These are phyloP conservation scores for Enteromius anoplus DNA, from an alignment of 2,797 vertebrate species.

Conservation along the genomic window DNA sequence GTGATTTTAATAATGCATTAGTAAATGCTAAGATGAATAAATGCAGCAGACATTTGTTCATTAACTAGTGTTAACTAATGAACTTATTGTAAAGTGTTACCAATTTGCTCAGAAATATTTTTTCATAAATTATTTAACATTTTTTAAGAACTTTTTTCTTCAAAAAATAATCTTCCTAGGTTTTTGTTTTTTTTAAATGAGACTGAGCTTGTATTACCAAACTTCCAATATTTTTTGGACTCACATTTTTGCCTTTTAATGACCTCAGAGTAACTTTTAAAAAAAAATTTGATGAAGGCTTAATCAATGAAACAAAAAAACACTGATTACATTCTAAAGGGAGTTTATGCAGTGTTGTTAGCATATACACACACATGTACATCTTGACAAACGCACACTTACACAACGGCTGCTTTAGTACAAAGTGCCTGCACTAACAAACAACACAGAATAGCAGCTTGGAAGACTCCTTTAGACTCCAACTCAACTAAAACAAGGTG, in stretches of 20 bases:
- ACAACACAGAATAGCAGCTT: conserved; percentile 16
- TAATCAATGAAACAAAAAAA: conserved; percentile 12
- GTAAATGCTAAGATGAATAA: too few species aligned
- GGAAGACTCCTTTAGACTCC: neutral
- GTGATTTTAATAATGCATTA: too few species aligned
- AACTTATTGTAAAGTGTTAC: too few species aligned
- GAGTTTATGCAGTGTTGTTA: conserved; percentile 1
- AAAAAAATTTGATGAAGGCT: neutral
- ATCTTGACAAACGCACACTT: conserved; percentile 14
- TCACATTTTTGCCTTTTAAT: neutral
- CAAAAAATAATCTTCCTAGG: neutral
- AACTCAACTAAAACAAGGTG: conserved; percentile 7
- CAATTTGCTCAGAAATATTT: too few species aligned
- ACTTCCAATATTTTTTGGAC: neutral
- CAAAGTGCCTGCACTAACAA: neutral
- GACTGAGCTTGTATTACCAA: neutral
- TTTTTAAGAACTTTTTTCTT: neutral
- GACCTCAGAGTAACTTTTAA: neutral
- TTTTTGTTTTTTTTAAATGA: neutral
- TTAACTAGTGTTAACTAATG: too few species aligned
- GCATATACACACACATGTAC: neutral
- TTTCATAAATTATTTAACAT: too few species aligned
- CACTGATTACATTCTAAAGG: neutral
- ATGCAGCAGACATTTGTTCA: too few species aligned
- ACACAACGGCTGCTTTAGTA: conserved; percentile 14